phyloP scores from a whole-genome alignment of 2,113 vertebrate genomes.

The Paedocypris sp. region DNA sequence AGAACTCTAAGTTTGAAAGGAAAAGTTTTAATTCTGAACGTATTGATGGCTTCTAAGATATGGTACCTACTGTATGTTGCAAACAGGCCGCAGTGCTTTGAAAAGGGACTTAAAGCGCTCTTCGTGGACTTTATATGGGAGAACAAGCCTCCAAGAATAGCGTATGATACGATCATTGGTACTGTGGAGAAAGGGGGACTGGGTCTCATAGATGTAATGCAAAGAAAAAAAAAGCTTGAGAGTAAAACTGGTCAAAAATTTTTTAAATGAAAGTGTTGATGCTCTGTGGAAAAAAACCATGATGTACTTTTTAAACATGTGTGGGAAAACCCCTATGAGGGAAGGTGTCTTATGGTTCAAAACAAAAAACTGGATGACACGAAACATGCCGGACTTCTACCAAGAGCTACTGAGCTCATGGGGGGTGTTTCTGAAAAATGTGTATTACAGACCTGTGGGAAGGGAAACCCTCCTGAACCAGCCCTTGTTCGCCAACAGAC shows the following conservation, averaged over 20 bases:
- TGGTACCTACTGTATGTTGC: background rate
- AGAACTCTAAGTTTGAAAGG: background rate
- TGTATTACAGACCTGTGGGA: no score
- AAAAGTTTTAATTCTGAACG: background rate
- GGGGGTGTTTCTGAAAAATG: no score
- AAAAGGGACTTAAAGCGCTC: background rate
- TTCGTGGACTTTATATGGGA: background rate
- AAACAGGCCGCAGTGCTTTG: background rate
- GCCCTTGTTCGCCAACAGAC: no score
- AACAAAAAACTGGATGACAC: no score
- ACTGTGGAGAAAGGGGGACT: background rate
- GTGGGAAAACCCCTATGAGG: no score
- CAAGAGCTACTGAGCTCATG: no score
- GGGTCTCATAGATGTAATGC: background rate
- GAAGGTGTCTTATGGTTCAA: no score
- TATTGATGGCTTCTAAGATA: background rate
- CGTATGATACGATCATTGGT: background rate
- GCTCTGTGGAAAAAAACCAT: background rate
- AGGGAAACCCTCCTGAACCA: no score
- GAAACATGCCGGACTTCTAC: no score
- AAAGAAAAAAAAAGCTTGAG: background rate
- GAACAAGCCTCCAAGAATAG: background rate
- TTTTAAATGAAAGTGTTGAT: background rate
- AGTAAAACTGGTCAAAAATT: background rate
- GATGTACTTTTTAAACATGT: no score